Evolutionary conservation across 2,888 invertebrate species (phyloP).

Genomic region (Yponomeuta cagnagella): DNA sequence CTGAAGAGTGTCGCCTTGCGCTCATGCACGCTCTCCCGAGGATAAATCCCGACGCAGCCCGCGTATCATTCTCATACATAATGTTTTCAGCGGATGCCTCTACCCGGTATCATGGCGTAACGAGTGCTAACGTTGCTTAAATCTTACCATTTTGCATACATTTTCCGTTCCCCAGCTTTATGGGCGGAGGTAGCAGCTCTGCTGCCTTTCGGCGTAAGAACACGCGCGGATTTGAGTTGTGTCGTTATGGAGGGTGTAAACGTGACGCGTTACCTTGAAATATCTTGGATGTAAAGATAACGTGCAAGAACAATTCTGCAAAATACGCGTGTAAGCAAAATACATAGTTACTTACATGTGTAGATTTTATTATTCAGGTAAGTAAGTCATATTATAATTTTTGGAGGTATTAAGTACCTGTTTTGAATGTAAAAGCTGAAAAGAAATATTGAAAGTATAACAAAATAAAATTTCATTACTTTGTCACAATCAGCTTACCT

Average conservation of each 20-base stretch:
- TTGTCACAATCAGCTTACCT: too few species aligned
- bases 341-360: too few species aligned
- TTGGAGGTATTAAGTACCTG: too few species aligned
- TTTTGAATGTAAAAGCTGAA: too few species aligned
- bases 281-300: not conserved
- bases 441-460: too few species aligned
- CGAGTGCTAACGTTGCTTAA: conserved; percentile 1
- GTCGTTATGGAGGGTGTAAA: not conserved
- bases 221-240: conserved; percentile 1
- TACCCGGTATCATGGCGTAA: conserved; percentile 3
- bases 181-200: not conserved
- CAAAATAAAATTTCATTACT: too few species aligned
- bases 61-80: conserved; percentile 5
- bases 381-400: too few species aligned
- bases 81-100: not conserved
- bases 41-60: conserved; percentile 2
- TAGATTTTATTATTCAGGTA: too few species aligned
- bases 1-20: not conserved
- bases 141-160: conserved; percentile 8
- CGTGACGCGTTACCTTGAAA: not conserved
- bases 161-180: conserved; percentile 4
- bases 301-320: too few species aligned
- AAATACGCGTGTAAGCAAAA: too few species aligned
- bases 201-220: not conserved
- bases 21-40: not conserved